These are phyloP conservation scores for Alsophila aescularia DNA, from an alignment of 2,888 invertebrate species.

Conservation along the genomic window DNA sequence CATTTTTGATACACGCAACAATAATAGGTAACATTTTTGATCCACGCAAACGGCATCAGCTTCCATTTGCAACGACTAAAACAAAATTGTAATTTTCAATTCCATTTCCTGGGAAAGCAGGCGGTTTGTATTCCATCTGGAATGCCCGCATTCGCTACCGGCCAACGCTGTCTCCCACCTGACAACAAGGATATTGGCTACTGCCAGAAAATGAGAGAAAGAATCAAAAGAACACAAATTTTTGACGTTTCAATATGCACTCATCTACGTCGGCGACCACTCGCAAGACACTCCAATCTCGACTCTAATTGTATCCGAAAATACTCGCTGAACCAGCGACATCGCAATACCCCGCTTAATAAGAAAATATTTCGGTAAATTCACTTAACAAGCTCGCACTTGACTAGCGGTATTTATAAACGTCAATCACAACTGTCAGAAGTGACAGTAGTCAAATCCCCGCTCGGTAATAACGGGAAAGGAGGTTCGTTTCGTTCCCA, in stretches of 20 bases:
- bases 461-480: constrained; percentile 75
- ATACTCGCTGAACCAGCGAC: constrained; percentile 35
- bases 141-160: constrained; percentile 39
- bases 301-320: constrained; percentile 41
- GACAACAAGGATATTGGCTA: constrained; percentile 77
- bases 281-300: constrained; percentile 31
- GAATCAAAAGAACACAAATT: constrained; percentile 81
- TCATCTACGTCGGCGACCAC: constrained; percentile 59
- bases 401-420: constrained; percentile 77
- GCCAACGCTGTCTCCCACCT: constrained; percentile 65
- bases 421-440: constrained; percentile 82
- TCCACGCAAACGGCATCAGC: constrained; percentile 36
- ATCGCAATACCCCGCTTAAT: constrained; percentile 62
- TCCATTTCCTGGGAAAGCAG: constrained; percentile 78
- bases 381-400: constrained; percentile 74
- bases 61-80: constrained; percentile 62
- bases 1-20: no score
- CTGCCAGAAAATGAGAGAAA: constrained; percentile 79
- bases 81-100: constrained; percentile 77
- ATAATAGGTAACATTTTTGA: constrained; percentile 17
- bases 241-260: constrained; percentile 83
- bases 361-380: constrained; percentile 65
- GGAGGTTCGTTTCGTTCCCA: constrained; percentile 66
- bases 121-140: constrained; percentile 71
- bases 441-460: constrained; percentile 82